Conservation (phyloP, 1,140 invertebrate genomes). For the Aporrectodea caliginosa region DNA sequence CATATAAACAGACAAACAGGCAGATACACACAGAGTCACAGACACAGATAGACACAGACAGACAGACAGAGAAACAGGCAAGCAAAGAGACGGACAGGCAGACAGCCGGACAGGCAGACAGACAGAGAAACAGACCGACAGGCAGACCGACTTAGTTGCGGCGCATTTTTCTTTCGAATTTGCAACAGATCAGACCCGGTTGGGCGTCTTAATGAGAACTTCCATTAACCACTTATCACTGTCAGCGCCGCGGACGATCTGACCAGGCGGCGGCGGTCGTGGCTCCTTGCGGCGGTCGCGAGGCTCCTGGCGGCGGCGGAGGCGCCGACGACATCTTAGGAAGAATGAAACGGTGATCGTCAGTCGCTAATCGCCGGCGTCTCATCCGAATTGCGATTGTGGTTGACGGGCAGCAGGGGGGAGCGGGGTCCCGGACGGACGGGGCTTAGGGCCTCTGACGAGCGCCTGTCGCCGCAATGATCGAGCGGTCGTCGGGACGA, state of each 20-base stretch:
- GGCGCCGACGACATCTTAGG: background rate
- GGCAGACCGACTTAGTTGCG: no score
- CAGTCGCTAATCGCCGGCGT: background rate
- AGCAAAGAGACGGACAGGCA: no score
- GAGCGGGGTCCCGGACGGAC: background rate
- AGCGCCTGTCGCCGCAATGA: background rate
- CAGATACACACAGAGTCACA: no score
- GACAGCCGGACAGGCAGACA: no score
- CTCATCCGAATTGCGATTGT: background rate
- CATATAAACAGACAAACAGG: no score
- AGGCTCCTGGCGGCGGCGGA: background rate
- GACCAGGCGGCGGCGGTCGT: background rate
- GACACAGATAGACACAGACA: no score
- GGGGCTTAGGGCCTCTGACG: background rate
- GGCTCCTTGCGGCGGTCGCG: background rate
- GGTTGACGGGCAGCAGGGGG: background rate
- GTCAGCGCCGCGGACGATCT: background rate
- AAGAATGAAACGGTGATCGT: background rate
- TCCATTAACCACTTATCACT: constrained; percentile 2
- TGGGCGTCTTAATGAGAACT: background rate
- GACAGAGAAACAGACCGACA: no score
- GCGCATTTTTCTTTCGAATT: constrained; percentile 3
- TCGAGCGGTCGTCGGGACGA: background rate
- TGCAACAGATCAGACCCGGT: background rate
- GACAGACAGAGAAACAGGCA: no score